phyloP scores from a whole-genome alignment of 1,140 invertebrate species.

The Drusus annulatus region DNA sequence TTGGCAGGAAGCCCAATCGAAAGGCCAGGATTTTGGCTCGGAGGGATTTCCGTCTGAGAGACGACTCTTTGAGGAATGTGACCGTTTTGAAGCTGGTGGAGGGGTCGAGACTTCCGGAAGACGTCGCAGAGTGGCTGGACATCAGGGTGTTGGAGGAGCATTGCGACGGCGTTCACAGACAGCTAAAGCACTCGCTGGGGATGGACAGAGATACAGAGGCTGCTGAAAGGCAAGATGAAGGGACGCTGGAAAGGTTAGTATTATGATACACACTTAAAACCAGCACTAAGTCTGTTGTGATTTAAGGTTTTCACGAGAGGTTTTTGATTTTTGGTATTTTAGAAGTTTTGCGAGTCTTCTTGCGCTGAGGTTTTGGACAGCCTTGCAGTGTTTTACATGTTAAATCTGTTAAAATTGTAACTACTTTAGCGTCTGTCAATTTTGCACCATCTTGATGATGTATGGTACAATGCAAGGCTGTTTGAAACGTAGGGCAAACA shows the following conservation, averaged over 20 bases:
- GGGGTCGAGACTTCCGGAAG: slow-evolving; percentile 64
- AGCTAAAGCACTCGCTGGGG: slow-evolving; percentile 42
- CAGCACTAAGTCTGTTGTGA: too few species aligned
- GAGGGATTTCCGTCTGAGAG: slow-evolving; percentile 57
- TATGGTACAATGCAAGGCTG: too few species aligned
- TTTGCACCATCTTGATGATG: too few species aligned
- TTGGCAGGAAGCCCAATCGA: neutral
- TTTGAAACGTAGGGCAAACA: too few species aligned
- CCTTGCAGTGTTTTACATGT: too few species aligned
- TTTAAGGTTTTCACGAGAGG: too few species aligned
- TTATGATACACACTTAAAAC: too few species aligned
- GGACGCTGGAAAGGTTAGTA: neutral
- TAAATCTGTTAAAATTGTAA: too few species aligned
- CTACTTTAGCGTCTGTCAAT: too few species aligned
- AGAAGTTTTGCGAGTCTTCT: too few species aligned
- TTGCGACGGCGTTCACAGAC: slow-evolving; percentile 69
- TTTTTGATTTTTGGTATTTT: too few species aligned
- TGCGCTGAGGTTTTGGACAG: too few species aligned
- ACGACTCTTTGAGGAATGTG: slow-evolving; percentile 65
- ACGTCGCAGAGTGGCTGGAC: slow-evolving; percentile 70
- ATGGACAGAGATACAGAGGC: neutral
- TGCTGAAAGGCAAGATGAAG: neutral
- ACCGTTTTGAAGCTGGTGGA: slow-evolving; percentile 65
- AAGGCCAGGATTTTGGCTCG: slow-evolving; percentile 45
- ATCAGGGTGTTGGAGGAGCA: slow-evolving; percentile 69